Conservation (phyloP, 2,797 vertebrate genomes). For the Orientallactaga sibirica region DNA sequence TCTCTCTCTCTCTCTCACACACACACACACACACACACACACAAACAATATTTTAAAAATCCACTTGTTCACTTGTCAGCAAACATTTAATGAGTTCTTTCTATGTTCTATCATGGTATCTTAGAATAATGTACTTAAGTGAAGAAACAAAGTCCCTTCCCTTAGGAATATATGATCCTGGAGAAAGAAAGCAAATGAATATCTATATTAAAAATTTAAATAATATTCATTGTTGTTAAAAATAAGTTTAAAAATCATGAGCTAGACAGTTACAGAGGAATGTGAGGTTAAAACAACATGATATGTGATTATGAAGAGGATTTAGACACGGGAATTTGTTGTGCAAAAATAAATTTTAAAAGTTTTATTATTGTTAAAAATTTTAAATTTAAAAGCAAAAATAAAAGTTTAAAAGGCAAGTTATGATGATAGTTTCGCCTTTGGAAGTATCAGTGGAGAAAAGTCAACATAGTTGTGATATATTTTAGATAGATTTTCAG, state of each 20-base stretch:
- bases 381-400: too few species aligned
- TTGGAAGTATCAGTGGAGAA: background rate
- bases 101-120: background rate
- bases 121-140: constrained; percentile 4
- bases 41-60: background rate
- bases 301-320: background rate
- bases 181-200: constrained; percentile 14
- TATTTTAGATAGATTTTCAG: background rate
- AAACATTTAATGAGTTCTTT: constrained; percentile 35
- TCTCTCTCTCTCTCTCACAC: too few species aligned
- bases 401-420: background rate
- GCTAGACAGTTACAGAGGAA: background rate
- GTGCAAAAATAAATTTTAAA: background rate
- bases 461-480: background rate
- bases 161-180: background rate
- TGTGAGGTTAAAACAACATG: background rate
- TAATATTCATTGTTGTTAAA: background rate
- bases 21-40: too few species aligned
- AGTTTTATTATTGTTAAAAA: too few species aligned
- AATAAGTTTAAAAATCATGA: background rate
- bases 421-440: background rate
- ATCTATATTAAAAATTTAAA: background rate
- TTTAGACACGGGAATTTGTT: background rate
- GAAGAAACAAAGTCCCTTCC: background rate
- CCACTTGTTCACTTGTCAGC: background rate